Evolutionary conservation across 2,113 vertebrate species (phyloP).

Genomic region (Apistogramma diplotaenia): DNA sequence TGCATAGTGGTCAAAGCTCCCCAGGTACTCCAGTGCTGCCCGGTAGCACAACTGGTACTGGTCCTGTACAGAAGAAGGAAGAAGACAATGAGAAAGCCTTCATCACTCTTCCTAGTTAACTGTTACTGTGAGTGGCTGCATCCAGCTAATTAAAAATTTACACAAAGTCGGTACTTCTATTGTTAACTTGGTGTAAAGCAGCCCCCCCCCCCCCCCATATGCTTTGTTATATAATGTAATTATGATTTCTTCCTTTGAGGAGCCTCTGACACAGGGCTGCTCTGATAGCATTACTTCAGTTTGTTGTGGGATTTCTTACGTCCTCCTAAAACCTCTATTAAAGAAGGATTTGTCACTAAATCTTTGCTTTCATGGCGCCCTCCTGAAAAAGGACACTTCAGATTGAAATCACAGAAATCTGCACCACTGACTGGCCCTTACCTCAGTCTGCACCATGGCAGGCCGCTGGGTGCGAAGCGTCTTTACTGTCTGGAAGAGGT

Average conservation of each 20-base stretch:
- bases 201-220: too few species aligned
- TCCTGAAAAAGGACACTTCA: background rate
- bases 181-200: background rate
- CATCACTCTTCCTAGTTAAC: background rate
- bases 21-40: constrained; percentile 96
- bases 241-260: background rate
- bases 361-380: constrained; percentile 6
- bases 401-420: background rate
- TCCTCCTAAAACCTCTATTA: background rate
- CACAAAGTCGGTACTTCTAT: background rate
- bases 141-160: background rate
- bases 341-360: background rate
- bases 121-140: background rate
- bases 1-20: constrained; percentile 99
- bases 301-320: background rate
- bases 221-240: background rate
- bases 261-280: background rate
- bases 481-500: constrained; percentile 98
- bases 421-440: constrained; percentile 39
- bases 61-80: constrained; percentile 79
- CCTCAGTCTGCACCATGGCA: constrained; percentile 98
- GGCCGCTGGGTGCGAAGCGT: constrained; percentile 93
- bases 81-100: background rate
- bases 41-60: constrained; percentile 99
- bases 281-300: background rate